phyloP scores from a whole-genome alignment of 1,140 invertebrate genomes.

The Cataglyphis hispanica region DNA sequence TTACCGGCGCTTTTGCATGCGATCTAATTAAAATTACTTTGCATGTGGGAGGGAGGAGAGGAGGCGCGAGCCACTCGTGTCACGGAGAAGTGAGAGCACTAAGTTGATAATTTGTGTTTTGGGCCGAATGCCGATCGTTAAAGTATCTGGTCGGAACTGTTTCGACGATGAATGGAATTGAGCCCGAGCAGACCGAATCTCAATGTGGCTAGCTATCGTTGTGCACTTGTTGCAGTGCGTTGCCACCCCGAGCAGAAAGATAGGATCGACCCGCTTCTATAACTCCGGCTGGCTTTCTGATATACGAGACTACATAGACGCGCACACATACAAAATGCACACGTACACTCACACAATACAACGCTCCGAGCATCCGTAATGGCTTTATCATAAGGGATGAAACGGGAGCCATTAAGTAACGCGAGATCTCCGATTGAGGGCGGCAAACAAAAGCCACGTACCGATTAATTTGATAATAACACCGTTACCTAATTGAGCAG shows the following conservation, averaged over 20 bases:
- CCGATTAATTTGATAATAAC: constrained; percentile 64
- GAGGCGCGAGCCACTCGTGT: not conserved
- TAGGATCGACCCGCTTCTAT: constrained; percentile 78
- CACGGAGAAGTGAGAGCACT: constrained; percentile 37
- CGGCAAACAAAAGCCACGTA: constrained; percentile 39
- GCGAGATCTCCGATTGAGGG: constrained; percentile 60
- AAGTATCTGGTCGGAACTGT: constrained; percentile 73
- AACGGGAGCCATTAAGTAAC: constrained; percentile 53
- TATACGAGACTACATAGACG: constrained; percentile 62
- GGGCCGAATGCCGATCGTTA: constrained; percentile 73
- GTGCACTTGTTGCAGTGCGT: constrained; percentile 77
- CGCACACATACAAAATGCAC: not conserved
- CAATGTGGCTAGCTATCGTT: constrained; percentile 72
- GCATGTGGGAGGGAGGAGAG: not conserved
- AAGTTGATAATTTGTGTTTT: constrained; percentile 77
- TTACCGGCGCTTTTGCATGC: constrained; percentile 29
- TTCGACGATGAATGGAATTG: constrained; percentile 77
- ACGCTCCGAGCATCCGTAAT: constrained; percentile 68
- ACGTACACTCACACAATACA: constrained; percentile 9
- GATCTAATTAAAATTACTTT: constrained; percentile 75
- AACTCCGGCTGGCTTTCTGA: constrained; percentile 76
- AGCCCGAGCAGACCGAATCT: constrained; percentile 73
- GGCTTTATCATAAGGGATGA: constrained; percentile 72
- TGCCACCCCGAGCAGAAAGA: constrained; percentile 76
- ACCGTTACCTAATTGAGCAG: constrained; percentile 59